Conservation (phyloP, 2,113 vertebrate genomes). For the Spermophilus dauricus region DNA sequence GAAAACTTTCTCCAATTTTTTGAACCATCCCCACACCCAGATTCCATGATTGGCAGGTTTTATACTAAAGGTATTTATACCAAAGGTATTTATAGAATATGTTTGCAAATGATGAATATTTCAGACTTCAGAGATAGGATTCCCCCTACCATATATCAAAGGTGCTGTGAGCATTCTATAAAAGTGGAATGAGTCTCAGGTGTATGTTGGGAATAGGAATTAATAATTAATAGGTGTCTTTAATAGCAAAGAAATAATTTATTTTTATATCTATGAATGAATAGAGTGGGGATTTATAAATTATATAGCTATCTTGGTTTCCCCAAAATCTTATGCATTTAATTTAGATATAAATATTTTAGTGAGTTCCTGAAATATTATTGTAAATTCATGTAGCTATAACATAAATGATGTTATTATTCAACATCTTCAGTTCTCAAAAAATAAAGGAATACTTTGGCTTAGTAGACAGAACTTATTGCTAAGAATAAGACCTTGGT, state of each 20-base stretch:
- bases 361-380: constrained; percentile 52
- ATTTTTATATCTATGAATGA: constrained; percentile 5
- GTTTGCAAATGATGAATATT: not conserved
- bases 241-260: constrained; percentile 17
- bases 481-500: not conserved
- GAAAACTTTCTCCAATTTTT: not conserved
- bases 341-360: constrained; percentile 60
- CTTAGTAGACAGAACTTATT: constrained; percentile 13
- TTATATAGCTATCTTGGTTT: constrained; percentile 38
- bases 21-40: not conserved
- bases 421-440: not conserved
- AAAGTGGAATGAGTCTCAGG: not conserved
- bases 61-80: not conserved
- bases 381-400: constrained; percentile 27
- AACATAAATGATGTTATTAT: constrained; percentile 7
- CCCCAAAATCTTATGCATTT: constrained; percentile 3
- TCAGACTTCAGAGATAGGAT: not conserved
- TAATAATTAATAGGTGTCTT: constrained; percentile 44
- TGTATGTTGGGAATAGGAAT: not conserved
- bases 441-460: not conserved
- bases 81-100: not conserved
- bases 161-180: not conserved
- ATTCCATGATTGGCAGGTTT: not conserved
- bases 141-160: not conserved
- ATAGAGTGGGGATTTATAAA: not conserved